Evolutionary conservation across 2,113 vertebrate genomes (phyloP).

Genomic region (Lepus europaeus): DNA sequence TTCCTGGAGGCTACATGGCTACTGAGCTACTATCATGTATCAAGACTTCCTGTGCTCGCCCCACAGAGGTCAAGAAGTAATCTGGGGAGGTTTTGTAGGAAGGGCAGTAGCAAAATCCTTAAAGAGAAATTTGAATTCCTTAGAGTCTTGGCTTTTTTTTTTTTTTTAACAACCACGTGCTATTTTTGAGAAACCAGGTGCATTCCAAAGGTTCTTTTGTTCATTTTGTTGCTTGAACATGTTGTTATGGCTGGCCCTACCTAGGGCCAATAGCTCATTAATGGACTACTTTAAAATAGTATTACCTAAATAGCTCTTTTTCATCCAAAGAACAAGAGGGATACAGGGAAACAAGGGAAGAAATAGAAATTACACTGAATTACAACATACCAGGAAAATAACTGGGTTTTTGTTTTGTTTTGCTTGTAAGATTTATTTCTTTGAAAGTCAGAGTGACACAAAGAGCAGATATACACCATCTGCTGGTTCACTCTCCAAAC

Average conservation of each 20-base stretch:
- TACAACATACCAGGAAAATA: constrained; percentile 34
- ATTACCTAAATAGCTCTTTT: constrained; percentile 48
- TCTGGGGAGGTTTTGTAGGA: constrained; percentile 52
- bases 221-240: constrained; percentile 59
- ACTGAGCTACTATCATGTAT: not conserved
- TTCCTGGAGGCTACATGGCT: not conserved
- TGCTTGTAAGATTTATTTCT: too few relatives aligned
- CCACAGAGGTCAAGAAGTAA: constrained; percentile 33
- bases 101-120: constrained; percentile 55
- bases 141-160: not conserved
- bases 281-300: constrained; percentile 43
- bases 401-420: not conserved
- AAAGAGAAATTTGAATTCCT: constrained; percentile 54
- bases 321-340: not conserved
- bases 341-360: too few relatives aligned
- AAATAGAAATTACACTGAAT: constrained; percentile 21
- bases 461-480: too few relatives aligned
- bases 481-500: too few relatives aligned
- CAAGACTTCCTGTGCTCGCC: not conserved
- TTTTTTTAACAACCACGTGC: not conserved
- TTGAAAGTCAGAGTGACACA: too few relatives aligned
- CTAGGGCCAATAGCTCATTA: constrained; percentile 48
- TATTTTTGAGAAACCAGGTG: constrained; percentile 62
- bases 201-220: constrained; percentile 73
- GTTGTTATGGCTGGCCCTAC: constrained; percentile 18